Conservation (phyloP, 2,888 invertebrate genomes). For the Syritta pipiens region DNA sequence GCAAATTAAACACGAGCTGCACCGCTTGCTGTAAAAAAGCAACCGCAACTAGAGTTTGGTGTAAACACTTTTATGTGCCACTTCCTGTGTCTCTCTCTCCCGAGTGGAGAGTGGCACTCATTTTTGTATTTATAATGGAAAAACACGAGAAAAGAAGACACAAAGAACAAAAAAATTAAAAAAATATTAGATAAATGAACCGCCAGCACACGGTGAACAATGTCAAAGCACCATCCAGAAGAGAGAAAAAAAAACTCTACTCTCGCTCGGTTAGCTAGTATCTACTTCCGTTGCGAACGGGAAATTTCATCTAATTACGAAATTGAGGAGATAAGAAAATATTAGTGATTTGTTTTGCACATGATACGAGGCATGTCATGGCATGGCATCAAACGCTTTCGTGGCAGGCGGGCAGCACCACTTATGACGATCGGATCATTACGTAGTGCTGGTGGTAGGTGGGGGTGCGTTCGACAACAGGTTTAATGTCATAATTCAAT, state of each 20-base stretch:
- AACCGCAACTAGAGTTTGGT: constrained; percentile 1
- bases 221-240: constrained; percentile 7
- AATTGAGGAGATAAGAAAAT: constrained; percentile 50
- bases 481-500: constrained; percentile 15
- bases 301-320: constrained; percentile 62
- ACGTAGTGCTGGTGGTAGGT: neutral
- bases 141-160: neutral
- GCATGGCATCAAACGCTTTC: neutral
- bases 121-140: constrained; percentile 2
- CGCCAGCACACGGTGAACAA: constrained; percentile 13
- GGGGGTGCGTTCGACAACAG: neutral
- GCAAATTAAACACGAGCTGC: constrained; percentile 13
- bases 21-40: neutral
- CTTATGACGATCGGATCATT: neutral
- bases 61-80: constrained; percentile 28
- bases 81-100: constrained; percentile 24
- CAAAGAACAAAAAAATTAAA: too few relatives aligned
- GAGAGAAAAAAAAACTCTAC: constrained; percentile 17
- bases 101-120: neutral
- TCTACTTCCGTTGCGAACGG: constrained; percentile 58
- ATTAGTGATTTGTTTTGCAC: constrained; percentile 27
- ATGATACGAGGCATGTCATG: constrained; percentile 6
- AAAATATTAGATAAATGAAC: constrained; percentile 26
- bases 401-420: neutral
- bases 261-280: neutral